Percentiles rank a stretch among this genome's conserved stretches.
phyloP scores from a whole-genome alignment of 1,140 invertebrate species.

The Musca domestica region DNA sequence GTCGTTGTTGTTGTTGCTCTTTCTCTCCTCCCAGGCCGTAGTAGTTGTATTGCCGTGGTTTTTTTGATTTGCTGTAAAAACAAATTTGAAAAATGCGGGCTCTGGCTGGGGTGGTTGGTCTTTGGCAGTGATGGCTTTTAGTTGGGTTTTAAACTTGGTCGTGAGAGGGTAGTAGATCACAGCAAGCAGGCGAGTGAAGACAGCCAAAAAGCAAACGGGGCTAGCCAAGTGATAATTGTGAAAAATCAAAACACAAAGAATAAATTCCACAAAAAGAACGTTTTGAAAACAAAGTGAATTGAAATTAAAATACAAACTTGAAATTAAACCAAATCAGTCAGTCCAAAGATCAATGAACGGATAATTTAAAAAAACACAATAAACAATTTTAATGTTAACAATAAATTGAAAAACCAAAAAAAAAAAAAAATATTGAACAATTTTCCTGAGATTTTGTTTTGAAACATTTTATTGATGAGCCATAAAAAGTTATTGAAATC shows the following conservation, averaged over 20 bases:
- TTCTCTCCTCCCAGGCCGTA: background rate
- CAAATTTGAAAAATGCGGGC: slow-evolving; percentile 26
- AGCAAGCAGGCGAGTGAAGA: background rate
- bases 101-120: slow-evolving; percentile 26
- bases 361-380: background rate
- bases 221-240: slow-evolving; percentile 8
- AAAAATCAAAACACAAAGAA: slow-evolving; percentile 16
- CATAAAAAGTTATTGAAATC: background rate
- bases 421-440: background rate
- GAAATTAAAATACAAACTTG: background rate
- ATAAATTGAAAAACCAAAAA: slow-evolving; percentile 3
- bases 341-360: slow-evolving; percentile 8
- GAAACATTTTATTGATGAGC: slow-evolving; percentile 5
- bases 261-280: background rate
- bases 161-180: slow-evolving; percentile 47
- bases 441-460: background rate
- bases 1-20: background rate
- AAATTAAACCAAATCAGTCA: background rate
- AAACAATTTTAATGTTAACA: too few relatives aligned
- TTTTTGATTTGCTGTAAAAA: slow-evolving; percentile 9
- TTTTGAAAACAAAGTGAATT: slow-evolving; percentile 7
- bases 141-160: slow-evolving; percentile 52
- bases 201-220: background rate
- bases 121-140: slow-evolving; percentile 33
- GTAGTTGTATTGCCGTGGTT: slow-evolving; percentile 28